These are phyloP conservation scores for Scelioninae gen. 2 DNA, from an alignment of 2,888 invertebrate genomes.

Conservation along the genomic window DNA sequence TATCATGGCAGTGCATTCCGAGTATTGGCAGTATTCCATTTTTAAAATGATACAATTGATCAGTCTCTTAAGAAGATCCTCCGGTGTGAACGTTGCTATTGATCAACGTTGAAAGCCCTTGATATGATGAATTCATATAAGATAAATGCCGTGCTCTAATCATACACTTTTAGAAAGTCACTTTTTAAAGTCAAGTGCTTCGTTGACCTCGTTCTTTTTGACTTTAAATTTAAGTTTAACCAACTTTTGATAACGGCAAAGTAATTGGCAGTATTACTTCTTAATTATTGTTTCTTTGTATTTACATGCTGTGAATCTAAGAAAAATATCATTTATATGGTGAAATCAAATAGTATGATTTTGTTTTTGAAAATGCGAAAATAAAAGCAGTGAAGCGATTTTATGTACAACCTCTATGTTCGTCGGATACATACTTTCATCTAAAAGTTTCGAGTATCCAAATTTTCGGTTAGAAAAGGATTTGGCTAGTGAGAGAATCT, in stretches of 20 bases:
- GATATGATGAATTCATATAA: constrained; percentile 59
- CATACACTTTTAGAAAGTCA: constrained; percentile 33
- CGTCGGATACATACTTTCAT: constrained; percentile 10
- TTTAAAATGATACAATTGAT: constrained; percentile 43
- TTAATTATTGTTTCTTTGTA: constrained; percentile 32
- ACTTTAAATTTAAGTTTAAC: constrained; percentile 21
- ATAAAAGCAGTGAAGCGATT: constrained; percentile 39
- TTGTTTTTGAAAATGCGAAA: constrained; percentile 10
- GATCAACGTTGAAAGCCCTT: constrained; percentile 58
- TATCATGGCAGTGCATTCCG: constrained; percentile 35
- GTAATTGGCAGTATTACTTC: constrained; percentile 42
- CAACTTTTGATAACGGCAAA: constrained; percentile 32
- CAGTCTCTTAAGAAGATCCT: constrained; percentile 57
- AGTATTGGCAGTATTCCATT: constrained; percentile 50
- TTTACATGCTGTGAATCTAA: constrained; percentile 42
- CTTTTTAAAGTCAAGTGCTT: constrained; percentile 22
- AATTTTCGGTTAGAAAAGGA: constrained; percentile 31
- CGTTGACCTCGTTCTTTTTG: constrained; percentile 38
- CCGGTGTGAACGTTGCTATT: constrained; percentile 48
- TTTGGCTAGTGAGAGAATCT: constrained; percentile 49
- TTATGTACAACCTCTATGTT: constrained; percentile 42
- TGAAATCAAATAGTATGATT: constrained; percentile 34
- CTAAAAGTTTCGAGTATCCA: constrained; percentile 22
- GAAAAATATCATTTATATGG: constrained; percentile 37
- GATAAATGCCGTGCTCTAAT: constrained; percentile 39